Conservation (phyloP, 2,888 invertebrate genomes). For the Clepsis dumicolana region DNA sequence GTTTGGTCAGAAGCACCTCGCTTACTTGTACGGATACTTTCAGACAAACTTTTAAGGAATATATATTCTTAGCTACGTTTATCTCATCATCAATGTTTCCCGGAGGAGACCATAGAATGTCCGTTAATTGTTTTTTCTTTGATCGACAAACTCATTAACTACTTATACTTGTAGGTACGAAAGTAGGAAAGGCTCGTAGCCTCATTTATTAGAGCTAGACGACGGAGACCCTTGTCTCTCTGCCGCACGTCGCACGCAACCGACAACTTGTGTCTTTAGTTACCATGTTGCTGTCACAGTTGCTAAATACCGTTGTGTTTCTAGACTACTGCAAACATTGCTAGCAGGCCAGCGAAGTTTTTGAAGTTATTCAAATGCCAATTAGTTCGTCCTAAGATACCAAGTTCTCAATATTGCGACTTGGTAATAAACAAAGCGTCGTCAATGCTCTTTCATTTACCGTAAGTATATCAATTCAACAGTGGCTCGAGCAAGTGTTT, state of each 20-base stretch:
- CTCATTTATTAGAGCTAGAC: neutral
- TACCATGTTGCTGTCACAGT: neutral
- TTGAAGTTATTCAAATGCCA: too few relatives aligned
- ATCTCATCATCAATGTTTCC: neutral
- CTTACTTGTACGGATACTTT: neutral
- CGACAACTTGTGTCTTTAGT: neutral
- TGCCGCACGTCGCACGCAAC: neutral
- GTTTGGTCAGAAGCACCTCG: neutral
- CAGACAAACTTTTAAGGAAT: slow-evolving; percentile 19
- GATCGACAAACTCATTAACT: neutral
- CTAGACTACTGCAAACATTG: too few relatives aligned
- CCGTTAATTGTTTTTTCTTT: neutral
- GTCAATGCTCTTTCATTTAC: too few relatives aligned
- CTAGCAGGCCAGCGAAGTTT: too few relatives aligned
- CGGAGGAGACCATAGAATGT: neutral
- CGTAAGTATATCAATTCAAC: too few relatives aligned
- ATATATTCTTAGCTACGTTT: slow-evolving; percentile 1
- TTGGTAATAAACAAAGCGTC: too few relatives aligned
- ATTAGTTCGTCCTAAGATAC: too few relatives aligned
- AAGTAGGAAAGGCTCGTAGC: neutral
- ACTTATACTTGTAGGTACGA: neutral
- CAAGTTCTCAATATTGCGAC: too few relatives aligned
- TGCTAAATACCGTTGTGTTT: too few relatives aligned
- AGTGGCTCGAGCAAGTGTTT: too few relatives aligned
- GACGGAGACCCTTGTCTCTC: slow-evolving; percentile 1